Percentiles rank a stretch among this genome's conserved stretches.
phyloP scores from a whole-genome alignment of 35 echinoderm and acorn worm genomes.

The Lytechinus pictus region DNA sequence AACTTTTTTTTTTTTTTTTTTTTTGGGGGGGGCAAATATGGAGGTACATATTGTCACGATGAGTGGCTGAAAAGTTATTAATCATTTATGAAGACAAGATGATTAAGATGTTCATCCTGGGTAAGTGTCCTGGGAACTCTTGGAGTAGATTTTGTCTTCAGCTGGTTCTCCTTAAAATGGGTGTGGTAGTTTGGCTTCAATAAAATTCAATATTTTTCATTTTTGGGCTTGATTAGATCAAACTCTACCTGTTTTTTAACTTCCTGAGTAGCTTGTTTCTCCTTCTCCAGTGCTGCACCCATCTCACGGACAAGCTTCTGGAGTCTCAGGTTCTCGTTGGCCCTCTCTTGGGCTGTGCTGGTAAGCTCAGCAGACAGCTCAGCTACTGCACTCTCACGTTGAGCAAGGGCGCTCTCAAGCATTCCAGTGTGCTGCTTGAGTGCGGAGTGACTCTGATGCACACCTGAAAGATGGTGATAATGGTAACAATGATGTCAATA shows the following conservation, averaged over 20 bases:
- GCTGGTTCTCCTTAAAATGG: too few relatives aligned
- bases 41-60: too few relatives aligned
- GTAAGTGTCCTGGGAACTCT: too few relatives aligned
- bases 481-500: not conserved
- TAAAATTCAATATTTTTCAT: too few relatives aligned
- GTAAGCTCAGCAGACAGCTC: slow-evolving; percentile 76
- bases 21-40: too few relatives aligned
- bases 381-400: slow-evolving; percentile 74
- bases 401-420: slow-evolving; percentile 84
- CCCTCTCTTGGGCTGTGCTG: slow-evolving; percentile 71
- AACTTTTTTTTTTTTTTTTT: too few relatives aligned
- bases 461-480: slow-evolving; percentile 57
- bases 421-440: slow-evolving; percentile 87
- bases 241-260: slow-evolving; percentile 81
- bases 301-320: slow-evolving; percentile 61
- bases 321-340: slow-evolving; percentile 74
- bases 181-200: too few relatives aligned
- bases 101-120: too few relatives aligned
- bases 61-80: too few relatives aligned
- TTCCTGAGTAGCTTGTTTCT: slow-evolving; percentile 70
- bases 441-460: slow-evolving; percentile 93
- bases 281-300: slow-evolving; percentile 64
- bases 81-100: too few relatives aligned
- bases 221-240: too few relatives aligned
- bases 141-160: too few relatives aligned